These are phyloP conservation scores for Monodelphis domestica DNA, from an alignment of 2,797 vertebrate genomes.

Conservation along the genomic window DNA sequence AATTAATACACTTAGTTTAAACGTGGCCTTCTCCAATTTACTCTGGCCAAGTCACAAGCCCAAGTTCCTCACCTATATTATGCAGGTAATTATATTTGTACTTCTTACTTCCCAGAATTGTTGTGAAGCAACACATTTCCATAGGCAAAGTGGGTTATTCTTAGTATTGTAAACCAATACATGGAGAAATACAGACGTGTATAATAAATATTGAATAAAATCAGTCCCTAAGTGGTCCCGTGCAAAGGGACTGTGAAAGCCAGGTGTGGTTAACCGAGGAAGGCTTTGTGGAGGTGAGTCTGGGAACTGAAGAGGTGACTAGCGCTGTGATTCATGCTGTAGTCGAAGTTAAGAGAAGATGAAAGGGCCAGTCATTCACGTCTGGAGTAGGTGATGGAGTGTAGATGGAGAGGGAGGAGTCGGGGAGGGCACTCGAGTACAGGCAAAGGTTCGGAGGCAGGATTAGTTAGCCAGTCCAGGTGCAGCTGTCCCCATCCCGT, in stretches of 20 bases:
- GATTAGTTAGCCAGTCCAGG: neutral
- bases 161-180: neutral
- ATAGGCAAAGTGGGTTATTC: neutral
- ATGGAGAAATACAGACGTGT: neutral
- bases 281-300: conserved; percentile 23
- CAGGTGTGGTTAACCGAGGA: neutral
- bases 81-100: neutral
- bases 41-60: neutral
- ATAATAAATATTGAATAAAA: neutral
- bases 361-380: neutral
- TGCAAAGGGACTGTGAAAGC: neutral
- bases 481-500: neutral
- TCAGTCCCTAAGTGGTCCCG: neutral
- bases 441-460: conserved; percentile 29
- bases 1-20: neutral
- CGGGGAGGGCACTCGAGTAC: neutral
- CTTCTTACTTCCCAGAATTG: neutral
- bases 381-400: conserved; percentile 20
- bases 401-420: conserved; percentile 19
- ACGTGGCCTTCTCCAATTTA: neutral
- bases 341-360: neutral
- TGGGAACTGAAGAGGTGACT: neutral
- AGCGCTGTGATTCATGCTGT: neutral
- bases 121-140: neutral
- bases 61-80: neutral